Base-by-base conservation (phyloP, 92 coral and sea anemone genomes). In the Epizoanthus stellaris region DNA sequence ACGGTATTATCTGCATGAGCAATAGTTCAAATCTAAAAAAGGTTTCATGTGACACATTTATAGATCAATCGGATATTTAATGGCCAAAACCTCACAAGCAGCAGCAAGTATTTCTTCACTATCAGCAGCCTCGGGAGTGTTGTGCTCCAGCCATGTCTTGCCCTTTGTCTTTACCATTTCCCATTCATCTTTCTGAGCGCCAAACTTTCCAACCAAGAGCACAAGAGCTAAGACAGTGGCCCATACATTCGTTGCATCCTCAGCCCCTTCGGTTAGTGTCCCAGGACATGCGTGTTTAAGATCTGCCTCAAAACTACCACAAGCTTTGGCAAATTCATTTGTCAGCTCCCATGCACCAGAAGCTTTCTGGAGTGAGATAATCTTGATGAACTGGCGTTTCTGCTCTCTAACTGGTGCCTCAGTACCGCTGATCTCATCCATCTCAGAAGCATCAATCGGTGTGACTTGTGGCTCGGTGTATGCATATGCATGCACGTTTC, bases 201-300 rank as follows among this genome's bases (percentile, higher is more conserved):
- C 72, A 34, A 67, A 67, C 72, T 34, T 67, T 4, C 72, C 21
- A 67, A 67, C 49, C 47, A 67, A 38, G 45, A 67, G 72, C 12
- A 67, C 72, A 12, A 67, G 72, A 34, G 72, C 72, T 67, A 67
- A 67, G 45, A 43, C 72, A 36, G 72, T 67, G 72, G 72, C 72
- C 72, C 72, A 67, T 7, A 67, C 4, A 5, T 67, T 42, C 2
- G 72, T 67, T 30, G 47, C 72, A 30, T 14, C 25, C 72, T 67
- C 47, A 12, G 72, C 45, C 11, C 9, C 72, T 9, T 36, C 72
- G 40, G 72, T 12, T 14, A 67, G 25, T 67, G 72, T 23, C 38
- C 19, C 20, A 0, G 47, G 72, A 43, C 72, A 67, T 17, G 23
- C 25, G 38, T 23, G 43, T 36, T 30, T 34, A n/a, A 67, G 72